Evolutionary conservation across 2,113 vertebrate species (phyloP), one percentile per base, ranked within the genome.

Genomic region (Odontesthes bonariensis): DNA sequence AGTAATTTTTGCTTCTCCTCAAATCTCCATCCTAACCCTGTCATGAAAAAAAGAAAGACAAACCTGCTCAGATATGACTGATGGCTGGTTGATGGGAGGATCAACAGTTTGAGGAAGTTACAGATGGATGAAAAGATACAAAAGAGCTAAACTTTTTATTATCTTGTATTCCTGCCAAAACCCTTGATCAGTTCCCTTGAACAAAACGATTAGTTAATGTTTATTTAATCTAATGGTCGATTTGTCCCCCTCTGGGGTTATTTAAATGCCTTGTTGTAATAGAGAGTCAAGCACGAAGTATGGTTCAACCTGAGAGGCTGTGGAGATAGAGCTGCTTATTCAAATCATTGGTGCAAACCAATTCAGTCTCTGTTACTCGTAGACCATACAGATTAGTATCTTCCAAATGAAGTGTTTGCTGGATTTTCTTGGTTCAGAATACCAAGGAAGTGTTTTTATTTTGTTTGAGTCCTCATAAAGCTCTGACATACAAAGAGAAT

Each of bases 131-230:
- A 19, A n/a, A 49, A 49, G 1, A 49, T 19, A 49, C 6, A 6
- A 6, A 46, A 46, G 12, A 46, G 14, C 13, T n/a, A 16, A 63
- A 63, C 20, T 13, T 14, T 55, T 55, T 2, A 47, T n/a, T 17
- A 54, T 51, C 14, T 42, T 31, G 20, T 31, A 0, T 64, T 59
- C 4, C 5, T 52, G 10, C 13, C 35, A 59, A 58, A 59, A 40
- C n/a, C 38, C 8, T 5, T 8, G 33, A 27, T 33, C 47, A 44
- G 53, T 61, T 31, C n/a, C n/a, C 44, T 23, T 82, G 58, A 75
- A 62, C 67, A 63, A 69, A 85, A 78, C 60, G 1, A 44, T 54
- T 22, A 17, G 14, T 69, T 75, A 55, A 32, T 69, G 59, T 64
- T 75, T 62, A 66, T 76, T 63, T 73, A 13, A 61, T 76, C 38